Percentiles rank a stretch among this genome's conserved stretches.
Conservation (phyloP, 2,797 vertebrate species). For the Gallirallus australis region DNA sequence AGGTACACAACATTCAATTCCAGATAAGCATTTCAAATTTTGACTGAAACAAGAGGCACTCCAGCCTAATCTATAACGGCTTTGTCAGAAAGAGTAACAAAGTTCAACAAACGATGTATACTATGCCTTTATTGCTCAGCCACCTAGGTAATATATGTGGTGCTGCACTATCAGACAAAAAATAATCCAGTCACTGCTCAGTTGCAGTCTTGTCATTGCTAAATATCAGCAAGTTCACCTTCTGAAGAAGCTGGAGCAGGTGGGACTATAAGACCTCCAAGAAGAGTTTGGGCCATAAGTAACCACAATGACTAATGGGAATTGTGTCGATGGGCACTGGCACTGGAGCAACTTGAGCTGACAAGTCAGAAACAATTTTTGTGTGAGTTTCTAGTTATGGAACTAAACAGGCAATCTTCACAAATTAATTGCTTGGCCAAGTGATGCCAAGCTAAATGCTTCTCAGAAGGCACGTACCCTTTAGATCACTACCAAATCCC, state of each 20-base stretch:
- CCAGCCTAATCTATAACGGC: neutral
- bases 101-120: neutral
- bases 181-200: neutral
- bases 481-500: neutral
- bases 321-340: neutral
- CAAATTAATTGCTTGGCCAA: neutral
- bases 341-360: neutral
- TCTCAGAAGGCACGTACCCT: neutral
- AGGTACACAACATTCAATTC: neutral
- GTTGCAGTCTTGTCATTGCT: neutral
- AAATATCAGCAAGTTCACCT: neutral
- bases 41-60: neutral
- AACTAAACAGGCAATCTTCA: neutral
- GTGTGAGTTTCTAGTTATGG: neutral
- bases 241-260: neutral
- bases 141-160: neutral
- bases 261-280: accelerated
- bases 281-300: neutral
- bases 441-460: neutral
- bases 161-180: neutral
- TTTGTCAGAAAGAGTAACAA: neutral
- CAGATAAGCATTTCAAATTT: neutral
- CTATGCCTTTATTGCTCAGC: neutral
- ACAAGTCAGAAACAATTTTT: neutral
- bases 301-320: neutral